A percentile compares a stretch with the other conserved stretches of the same genome.
Evolutionary conservation across 2,888 invertebrate species (phyloP).

Genomic region (Nemotelus pantherinus): DNA sequence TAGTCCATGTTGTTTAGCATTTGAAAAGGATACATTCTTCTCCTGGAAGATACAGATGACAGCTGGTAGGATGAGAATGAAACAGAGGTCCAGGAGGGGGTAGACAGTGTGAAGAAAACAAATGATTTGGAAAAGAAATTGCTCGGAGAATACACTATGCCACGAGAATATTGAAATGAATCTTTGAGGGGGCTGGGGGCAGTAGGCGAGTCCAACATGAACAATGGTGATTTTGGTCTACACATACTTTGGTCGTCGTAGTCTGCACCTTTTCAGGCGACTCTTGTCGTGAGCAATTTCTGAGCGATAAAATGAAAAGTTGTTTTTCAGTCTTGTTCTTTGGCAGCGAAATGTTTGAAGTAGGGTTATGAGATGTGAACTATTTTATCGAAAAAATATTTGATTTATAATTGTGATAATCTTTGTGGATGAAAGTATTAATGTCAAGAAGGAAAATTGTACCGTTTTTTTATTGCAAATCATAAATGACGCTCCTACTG

Average conservation of each 20-base stretch:
- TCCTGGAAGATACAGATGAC: neutral
- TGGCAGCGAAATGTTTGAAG: neutral
- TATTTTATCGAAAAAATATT: neutral
- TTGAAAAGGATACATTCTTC: conserved; percentile 32
- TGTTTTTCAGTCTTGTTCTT: neutral
- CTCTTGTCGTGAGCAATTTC: conserved; percentile 7
- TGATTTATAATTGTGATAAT: no score
- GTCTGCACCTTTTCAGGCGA: neutral
- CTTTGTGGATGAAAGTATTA: no score
- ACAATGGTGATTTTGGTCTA: neutral
- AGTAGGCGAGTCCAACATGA: neutral
- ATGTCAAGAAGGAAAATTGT: no score
- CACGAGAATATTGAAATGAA: conserved; percentile 26
- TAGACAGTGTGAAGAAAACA: neutral
- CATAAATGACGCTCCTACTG: no score
- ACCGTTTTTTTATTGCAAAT: no score
- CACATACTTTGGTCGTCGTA: neutral
- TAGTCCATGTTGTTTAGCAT: conserved; percentile 33
- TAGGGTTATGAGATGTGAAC: neutral
- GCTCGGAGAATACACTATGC: conserved; percentile 15
- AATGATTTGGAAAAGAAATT: conserved; percentile 25
- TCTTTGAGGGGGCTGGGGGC: neutral
- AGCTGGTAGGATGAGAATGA: no score
- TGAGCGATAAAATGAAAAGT: neutral
- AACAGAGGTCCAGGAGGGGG: no score